Conservation (phyloP, 2,797 vertebrate genomes). For the Artibeus lituratus region DNA sequence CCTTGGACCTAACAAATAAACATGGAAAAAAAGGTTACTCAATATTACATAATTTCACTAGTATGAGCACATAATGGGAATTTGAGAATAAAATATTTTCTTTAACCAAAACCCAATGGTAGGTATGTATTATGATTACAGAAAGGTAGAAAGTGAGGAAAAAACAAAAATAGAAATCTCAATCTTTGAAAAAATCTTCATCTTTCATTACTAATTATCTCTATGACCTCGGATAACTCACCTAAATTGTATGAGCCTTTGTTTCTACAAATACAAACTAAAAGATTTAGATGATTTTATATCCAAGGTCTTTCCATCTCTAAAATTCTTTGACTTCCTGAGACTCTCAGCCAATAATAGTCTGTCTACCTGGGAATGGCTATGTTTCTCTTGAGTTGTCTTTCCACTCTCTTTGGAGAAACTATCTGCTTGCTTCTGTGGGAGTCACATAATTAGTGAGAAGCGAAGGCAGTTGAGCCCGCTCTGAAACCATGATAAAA, state of each 20-base stretch:
- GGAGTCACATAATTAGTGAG: constrained; percentile 43
- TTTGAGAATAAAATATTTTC: constrained; percentile 51
- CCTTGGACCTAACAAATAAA: constrained; percentile 76
- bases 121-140: not conserved
- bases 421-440: constrained; percentile 12
- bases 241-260: not conserved
- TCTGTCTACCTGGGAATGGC: not conserved
- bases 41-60: constrained; percentile 78
- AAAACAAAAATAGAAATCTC: not conserved
- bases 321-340: not conserved
- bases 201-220: not conserved
- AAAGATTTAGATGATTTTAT: not conserved
- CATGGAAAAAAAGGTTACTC: constrained; percentile 71
- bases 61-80: constrained; percentile 44
- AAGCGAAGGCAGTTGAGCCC: constrained; percentile 42
- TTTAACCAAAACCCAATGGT: not conserved
- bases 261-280: not conserved
- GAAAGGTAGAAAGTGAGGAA: not conserved
- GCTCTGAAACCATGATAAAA: constrained; percentile 51
- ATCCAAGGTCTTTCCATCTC: not conserved
- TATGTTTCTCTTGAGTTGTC: not conserved
- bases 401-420: not conserved
- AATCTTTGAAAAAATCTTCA: not conserved
- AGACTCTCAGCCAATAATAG: not conserved
- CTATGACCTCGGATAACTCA: constrained; percentile 2